phyloP scores from a whole-genome alignment of 2,888 invertebrate genomes.

The Athalia rosae region DNA sequence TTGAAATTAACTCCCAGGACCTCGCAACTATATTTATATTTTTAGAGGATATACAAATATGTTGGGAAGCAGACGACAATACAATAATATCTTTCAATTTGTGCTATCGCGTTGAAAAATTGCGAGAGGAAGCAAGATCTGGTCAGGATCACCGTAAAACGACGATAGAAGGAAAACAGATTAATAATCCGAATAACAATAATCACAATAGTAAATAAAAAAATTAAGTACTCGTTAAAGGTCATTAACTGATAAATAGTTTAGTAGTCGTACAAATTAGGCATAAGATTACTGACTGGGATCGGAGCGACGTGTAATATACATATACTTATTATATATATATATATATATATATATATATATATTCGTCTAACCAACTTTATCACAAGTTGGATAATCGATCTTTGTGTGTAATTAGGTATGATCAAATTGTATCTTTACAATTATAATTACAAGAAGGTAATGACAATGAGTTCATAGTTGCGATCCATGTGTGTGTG shows the following conservation, averaged over 20 bases:
- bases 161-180: background rate
- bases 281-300: slow-evolving; percentile 20
- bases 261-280: background rate
- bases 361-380: too few species aligned
- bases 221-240: slow-evolving; percentile 34
- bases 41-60: background rate
- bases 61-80: slow-evolving; percentile 12
- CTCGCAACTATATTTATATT: too few species aligned
- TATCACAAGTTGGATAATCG: slow-evolving; percentile 13
- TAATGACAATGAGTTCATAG: background rate
- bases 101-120: slow-evolving; percentile 11
- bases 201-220: slow-evolving; percentile 25
- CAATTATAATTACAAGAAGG: background rate
- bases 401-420: background rate
- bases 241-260: background rate
- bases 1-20: too few species aligned
- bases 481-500: slow-evolving; percentile 10
- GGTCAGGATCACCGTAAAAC: slow-evolving; percentile 21
- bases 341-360: too few species aligned
- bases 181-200: background rate
- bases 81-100: background rate
- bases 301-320: background rate
- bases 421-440: background rate
- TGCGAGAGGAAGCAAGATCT: slow-evolving; percentile 1
- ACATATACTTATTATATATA: background rate